Conservation (phyloP, 2,888 invertebrate genomes). For the Caenorhabditis plicata region DNA sequence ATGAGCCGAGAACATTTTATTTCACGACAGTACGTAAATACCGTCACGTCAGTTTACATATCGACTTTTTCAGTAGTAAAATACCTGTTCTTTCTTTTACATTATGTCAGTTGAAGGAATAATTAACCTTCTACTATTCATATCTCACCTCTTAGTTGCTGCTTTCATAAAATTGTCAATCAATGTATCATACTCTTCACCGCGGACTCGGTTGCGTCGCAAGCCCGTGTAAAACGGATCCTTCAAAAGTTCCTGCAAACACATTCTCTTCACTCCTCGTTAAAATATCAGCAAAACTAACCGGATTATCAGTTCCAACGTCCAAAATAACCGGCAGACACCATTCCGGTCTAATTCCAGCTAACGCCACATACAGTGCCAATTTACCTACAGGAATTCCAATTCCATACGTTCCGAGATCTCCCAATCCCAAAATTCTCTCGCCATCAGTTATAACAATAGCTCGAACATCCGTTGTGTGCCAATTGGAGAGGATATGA, state of each 20-base stretch:
- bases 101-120: too few relatives aligned
- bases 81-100: neutral
- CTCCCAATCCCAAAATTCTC: slow-evolving; percentile 93
- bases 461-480: slow-evolving; percentile 70
- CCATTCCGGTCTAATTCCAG: slow-evolving; percentile 88
- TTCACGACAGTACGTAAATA: too few relatives aligned
- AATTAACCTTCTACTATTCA: too few relatives aligned
- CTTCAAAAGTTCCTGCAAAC: slow-evolving; percentile 75
- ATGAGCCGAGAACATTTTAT: too few relatives aligned
- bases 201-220: slow-evolving; percentile 80
- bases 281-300: slow-evolving; percentile 1
- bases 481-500: slow-evolving; percentile 91
- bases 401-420: slow-evolving; percentile 84
- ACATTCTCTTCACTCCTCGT: neutral
- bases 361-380: slow-evolving; percentile 92
- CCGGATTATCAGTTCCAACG: slow-evolving; percentile 68
- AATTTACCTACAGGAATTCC: slow-evolving; percentile 98
- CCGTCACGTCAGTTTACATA: too few relatives aligned
- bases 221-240: slow-evolving; percentile 95
- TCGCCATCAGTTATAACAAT: slow-evolving; percentile 95
- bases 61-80: too few relatives aligned
- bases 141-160: slow-evolving; percentile 32
- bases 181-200: slow-evolving; percentile 84
- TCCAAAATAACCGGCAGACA: slow-evolving; percentile 91
- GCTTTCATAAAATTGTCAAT: slow-evolving; percentile 90